Base-by-base conservation (phyloP, 2,888 invertebrate species). In the Drosophila crucigera region DNA sequence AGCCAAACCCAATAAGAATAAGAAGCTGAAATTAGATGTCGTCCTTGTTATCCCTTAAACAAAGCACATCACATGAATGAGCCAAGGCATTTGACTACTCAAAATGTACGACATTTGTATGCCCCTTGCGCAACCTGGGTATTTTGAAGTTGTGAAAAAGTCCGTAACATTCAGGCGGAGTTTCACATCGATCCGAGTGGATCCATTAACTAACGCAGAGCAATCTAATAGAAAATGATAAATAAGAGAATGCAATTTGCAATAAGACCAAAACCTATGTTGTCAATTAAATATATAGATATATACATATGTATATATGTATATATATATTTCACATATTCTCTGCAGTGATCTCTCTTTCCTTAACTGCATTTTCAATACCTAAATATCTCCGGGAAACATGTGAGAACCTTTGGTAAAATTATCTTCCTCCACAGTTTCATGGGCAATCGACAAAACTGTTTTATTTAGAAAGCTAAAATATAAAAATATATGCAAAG, bases 1-100 rank as follows among this genome's bases (percentile, higher is more conserved):
- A 52, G 37, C 65, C 55, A 67, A 68, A 35, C 55, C 79, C 67
- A 78, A 74, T 74, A 59, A 74, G 70, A 74, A 73, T 19, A 25
- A 58, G 61, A 33, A 47, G 35, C 68, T 64, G 30, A 30, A 37
- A 59, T 60, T 63, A 69, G 55, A 79, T 72, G 61, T 64, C 47
- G 65, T 71, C 52, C 68, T 72, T 63, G 61, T 43, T 78, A 54
- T 49, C 59, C 73, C 66, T 56, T 43, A 19, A 33, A 30, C 28
- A 35, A 66, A 59, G 47, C 47, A 30, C 19, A 28, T 19, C 50
- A 11, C 50, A 50, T 25, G 19, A 19, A 50, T 50, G 19, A 50
- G 19, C 50, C 4, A 50, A 6, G 50, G 11, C 16, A 19, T 19
- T 30, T 50, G 19, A 30, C 28, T 4, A 9, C 47, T 47, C 7